Conservation (phyloP, 2,113 vertebrate genomes). For the Eublepharis macularius region DNA sequence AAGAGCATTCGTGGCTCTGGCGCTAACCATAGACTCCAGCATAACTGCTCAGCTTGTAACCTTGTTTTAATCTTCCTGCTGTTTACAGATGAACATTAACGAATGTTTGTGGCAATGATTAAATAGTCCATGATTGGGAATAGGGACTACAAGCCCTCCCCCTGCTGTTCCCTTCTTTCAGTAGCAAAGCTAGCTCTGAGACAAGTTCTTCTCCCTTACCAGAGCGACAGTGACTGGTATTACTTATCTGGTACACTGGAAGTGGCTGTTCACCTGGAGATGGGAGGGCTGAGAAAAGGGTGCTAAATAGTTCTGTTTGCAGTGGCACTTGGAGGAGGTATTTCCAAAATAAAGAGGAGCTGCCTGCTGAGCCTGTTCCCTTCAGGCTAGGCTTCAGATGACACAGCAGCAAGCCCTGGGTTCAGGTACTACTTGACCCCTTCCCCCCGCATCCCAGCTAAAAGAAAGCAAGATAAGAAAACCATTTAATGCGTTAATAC, state of each 20-base stretch:
- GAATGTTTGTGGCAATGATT: constrained; percentile 67
- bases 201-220: not conserved
- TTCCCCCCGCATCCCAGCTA: not conserved
- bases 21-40: constrained; percentile 22
- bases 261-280: not conserved
- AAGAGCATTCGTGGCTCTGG: constrained; percentile 47
- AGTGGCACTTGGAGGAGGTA: too few species aligned
- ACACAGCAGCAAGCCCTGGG: too few species aligned
- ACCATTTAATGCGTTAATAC: constrained; percentile 68
- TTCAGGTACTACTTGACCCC: not conserved
- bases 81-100: constrained; percentile 63
- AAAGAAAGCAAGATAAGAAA: constrained; percentile 39
- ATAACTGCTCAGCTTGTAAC: constrained; percentile 58
- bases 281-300: constrained; percentile 17
- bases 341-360: too few species aligned
- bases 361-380: too few species aligned
- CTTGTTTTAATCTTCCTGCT: constrained; percentile 39
- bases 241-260: too few species aligned
- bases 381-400: too few species aligned
- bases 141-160: not conserved
- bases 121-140: constrained; percentile 63
- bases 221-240: constrained; percentile 26
- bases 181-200: not conserved
- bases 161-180: not conserved
- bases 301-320: too few species aligned